Base-by-base conservation (phyloP, 2,888 invertebrate species). In the Eupithecia pulchellata region DNA sequence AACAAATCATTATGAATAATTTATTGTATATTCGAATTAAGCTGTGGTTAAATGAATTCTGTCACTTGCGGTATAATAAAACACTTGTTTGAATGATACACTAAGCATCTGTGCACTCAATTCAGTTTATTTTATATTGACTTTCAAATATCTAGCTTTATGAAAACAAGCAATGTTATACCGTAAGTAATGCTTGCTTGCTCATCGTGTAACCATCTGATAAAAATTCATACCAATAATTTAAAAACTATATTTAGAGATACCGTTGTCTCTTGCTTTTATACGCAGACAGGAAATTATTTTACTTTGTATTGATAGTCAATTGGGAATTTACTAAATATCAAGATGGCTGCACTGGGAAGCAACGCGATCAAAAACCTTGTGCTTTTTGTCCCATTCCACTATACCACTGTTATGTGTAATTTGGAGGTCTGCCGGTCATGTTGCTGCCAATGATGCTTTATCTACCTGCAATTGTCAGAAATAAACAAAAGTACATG, bases 351-450 rank as follows among this genome's bases (percentile, higher is more conserved):
- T 87, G 85, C 81, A 89, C 81, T 84, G 89, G 86, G 87, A 87
- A 86, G 87, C 82, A 79, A 73, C 77, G 81, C 81, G 81, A 82
- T 82, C 78, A 80, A 81, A 86, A 87, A 85, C 88, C 86, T 89
- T 87, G 87, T 77, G 80, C 81, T 85, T 89, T 90, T 89, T 87
- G 88, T 91, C 87, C 85, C 82, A 85, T 80, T 88, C 83, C 83
- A 88, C 87, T 84, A 88, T 87, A 88, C 89, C 85, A 89, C 90
- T 92, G 92, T 92, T 93, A 92, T 94, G 94, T 93, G 93, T 94
- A 92, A 91, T 93, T 94, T 93, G 91, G 91, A 93, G 94, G 93
- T 94, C 93, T 92, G 86, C 84, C 88, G 90, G 91, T 92, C 91
- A 87, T 87, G 64, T 65, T 86, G 84, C 85, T 83, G 78, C 84